Conservation (phyloP, 2,113 vertebrate species). For the Onychorhynchus coronatus region DNA sequence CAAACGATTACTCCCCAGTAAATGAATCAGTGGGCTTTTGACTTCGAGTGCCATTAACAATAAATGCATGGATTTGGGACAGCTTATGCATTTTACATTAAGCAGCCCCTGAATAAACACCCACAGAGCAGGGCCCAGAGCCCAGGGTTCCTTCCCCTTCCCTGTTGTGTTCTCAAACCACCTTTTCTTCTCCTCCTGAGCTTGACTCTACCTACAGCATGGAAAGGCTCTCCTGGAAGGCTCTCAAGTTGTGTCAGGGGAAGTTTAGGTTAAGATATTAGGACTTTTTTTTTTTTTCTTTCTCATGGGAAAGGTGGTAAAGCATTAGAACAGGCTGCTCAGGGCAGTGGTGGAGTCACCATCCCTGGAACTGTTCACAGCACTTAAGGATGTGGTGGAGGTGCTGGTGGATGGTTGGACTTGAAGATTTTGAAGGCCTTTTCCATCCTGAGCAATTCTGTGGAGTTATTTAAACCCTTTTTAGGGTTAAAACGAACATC, state of each 20-base stretch:
- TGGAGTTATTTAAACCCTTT: background rate
- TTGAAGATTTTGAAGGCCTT: background rate
- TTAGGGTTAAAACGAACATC: background rate
- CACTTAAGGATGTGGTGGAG: background rate
- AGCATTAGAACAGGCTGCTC: background rate
- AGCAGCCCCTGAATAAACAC: background rate
- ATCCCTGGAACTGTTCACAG: fast-evolving
- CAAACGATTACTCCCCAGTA: conserved; percentile 42
- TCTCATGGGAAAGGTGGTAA: background rate
- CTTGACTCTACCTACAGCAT: fast-evolving
- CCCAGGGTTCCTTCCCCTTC: background rate
- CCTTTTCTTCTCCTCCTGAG: background rate
- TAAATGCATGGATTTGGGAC: conserved; percentile 27
- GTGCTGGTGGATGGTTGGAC: background rate
- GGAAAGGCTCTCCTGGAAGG: background rate
- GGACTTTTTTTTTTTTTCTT: background rate
- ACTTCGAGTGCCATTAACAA: conserved; percentile 52
- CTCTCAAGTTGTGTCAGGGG: background rate
- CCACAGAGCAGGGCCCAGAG: background rate
- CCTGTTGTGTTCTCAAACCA: fast-evolving
- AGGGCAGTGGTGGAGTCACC: background rate
- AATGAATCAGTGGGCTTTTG: conserved; percentile 57
- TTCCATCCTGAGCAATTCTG: background rate
- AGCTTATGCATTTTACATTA: conserved; percentile 31
- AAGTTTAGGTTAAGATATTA: background rate